Base-by-base conservation (phyloP, 2,113 vertebrate genomes). In the Perca schrenkii region DNA sequence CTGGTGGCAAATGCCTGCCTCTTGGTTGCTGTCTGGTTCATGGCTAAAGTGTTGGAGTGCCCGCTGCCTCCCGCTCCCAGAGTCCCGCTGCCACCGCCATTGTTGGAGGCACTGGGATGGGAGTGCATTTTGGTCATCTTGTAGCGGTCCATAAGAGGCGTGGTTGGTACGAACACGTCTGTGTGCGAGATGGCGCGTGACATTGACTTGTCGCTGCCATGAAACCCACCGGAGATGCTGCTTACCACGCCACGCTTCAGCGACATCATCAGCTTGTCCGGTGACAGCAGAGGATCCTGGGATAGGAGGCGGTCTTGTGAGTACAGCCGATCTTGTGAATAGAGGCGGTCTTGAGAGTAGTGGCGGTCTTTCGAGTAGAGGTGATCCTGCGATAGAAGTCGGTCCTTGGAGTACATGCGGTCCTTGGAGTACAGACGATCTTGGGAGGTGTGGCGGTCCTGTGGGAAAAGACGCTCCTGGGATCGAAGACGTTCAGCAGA, bases 41-140 rank as follows among this genome's bases (percentile, higher is more conserved):
- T 94, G 89, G 95, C 93, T 93, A 98, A 95, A 72, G 97, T 98
- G 93, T 97, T 98, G 89, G 94, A 83, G 86, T 98, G 98, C 64
- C 79, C 78, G 0, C 54, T n/a, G 21, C 77, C 52, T 65, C 47
- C 90, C 0, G 57, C 58, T 58, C 50, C 88, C 8, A 52, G 54
- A 31, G 62, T 67, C 36, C 80, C 69, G 1, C 84, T 21, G 3
- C 82, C 19, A 7, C 77, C n/a, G 2, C 80, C 96, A 94, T 98
- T 98, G 96, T 95, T 98, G 67, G 97, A 97, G 96, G 98, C 96
- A 97, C 97, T 99, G 91, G 98, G 97, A 97, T 99, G 98, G 87
- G 98, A 97, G 96, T 99, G 98, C 97, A 99, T 98, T 97, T 99
- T 99, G 93, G 97, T 98, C 97, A 99, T 98, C 95, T 98, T 96